Conservation (phyloP, 2,888 invertebrate genomes). For the Zeuzera pyrina region DNA sequence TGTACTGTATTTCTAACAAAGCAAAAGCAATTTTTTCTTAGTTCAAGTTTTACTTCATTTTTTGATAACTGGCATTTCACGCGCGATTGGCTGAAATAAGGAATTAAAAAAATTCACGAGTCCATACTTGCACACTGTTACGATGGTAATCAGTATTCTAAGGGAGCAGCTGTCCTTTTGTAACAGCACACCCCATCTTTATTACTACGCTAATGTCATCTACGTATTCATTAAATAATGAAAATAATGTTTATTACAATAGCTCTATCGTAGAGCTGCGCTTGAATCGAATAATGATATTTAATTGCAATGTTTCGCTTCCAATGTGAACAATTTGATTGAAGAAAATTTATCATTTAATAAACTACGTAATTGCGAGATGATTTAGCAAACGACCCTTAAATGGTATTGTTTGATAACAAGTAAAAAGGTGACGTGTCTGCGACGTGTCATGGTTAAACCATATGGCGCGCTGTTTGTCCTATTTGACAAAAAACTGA, state of each 20-base stretch:
- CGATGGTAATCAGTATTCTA: conserved; percentile 31
- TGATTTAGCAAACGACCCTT: neutral
- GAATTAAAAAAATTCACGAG: conserved; percentile 2
- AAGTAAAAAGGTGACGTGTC: neutral
- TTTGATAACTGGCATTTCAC: no score
- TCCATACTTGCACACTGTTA: conserved; percentile 13
- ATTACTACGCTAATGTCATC: conserved; percentile 29
- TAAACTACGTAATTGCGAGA: no score
- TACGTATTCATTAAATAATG: conserved; percentile 9
- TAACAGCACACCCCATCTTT: conserved; percentile 27
- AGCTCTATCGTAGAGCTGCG: neutral
- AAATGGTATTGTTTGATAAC: neutral
- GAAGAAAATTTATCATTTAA: no score
- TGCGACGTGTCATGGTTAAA: neutral
- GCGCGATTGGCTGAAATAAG: no score
- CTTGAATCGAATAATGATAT: neutral
- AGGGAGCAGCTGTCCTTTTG: conserved; percentile 41
- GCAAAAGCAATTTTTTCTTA: no score
- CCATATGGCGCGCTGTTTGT: neutral
- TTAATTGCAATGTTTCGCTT: neutral
- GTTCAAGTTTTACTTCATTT: no score
- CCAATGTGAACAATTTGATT: no score
- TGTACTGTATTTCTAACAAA: no score
- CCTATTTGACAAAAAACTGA: neutral
- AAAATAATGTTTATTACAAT: neutral